Evolutionary conservation across 2,888 invertebrate species (phyloP).

Genomic region (Uropetala carovei): DNA sequence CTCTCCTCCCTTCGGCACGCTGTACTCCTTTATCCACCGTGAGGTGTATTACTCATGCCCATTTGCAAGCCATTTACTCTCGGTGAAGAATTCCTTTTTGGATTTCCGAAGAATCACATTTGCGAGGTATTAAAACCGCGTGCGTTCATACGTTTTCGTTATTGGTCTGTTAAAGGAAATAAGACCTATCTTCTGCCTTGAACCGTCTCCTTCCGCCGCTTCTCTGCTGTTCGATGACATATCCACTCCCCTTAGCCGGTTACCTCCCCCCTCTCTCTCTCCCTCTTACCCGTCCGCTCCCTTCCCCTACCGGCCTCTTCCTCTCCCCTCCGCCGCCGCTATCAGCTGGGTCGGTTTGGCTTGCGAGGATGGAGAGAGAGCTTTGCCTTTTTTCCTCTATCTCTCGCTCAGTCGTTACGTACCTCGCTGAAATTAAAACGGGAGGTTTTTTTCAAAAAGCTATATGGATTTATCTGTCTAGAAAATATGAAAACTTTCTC

Average conservation of each 20-base stretch:
- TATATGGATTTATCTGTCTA: background rate
- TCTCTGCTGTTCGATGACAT: background rate
- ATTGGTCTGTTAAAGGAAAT: background rate
- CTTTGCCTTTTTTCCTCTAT: conserved; percentile 51
- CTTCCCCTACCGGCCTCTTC: background rate
- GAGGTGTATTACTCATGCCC: background rate
- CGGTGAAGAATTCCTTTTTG: background rate
- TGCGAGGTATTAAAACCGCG: background rate
- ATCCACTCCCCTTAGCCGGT: conserved; percentile 66
- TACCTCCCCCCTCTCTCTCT: conserved; percentile 67
- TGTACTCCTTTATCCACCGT: background rate
- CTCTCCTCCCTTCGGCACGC: background rate
- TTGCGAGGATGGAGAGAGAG: conserved; percentile 66
- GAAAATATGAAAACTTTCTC: background rate
- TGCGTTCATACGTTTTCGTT: background rate
- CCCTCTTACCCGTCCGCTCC: background rate
- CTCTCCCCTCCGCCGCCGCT: background rate
- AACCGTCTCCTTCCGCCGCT: background rate
- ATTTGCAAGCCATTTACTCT: background rate
- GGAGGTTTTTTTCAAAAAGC: background rate
- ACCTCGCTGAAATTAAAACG: conserved; percentile 7
- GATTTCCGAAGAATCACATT: background rate
- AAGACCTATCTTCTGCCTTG: background rate
- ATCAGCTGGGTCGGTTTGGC: conserved; percentile 71
- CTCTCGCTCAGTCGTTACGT: conserved; percentile 29